These are phyloP conservation scores for Diaperis boleti DNA, from an alignment of 2,888 invertebrate genomes.

Conservation along the genomic window DNA sequence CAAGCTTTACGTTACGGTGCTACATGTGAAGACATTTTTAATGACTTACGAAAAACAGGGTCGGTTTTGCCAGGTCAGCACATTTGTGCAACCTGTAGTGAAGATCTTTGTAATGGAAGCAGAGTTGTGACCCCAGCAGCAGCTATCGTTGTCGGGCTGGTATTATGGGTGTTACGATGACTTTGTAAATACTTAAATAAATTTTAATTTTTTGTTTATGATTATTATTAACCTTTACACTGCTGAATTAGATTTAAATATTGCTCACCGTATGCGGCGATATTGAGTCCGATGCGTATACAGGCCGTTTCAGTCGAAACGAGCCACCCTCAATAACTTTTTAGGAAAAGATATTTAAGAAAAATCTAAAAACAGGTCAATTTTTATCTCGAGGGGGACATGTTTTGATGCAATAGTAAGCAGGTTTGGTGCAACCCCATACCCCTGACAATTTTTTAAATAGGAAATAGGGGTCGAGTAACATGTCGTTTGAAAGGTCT, in stretches of 20 bases:
- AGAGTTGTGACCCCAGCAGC: background rate
- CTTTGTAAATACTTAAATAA: background rate
- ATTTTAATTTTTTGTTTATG: background rate
- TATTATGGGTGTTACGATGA: slow-evolving; percentile 4
- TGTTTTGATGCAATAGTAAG: too few species aligned
- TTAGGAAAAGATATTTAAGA: too few species aligned
- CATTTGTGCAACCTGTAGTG: slow-evolving; percentile 57
- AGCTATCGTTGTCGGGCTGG: background rate
- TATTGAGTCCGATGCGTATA: too few species aligned
- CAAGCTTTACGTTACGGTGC: slow-evolving; percentile 56
- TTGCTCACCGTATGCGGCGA: too few species aligned
- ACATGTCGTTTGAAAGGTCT: background rate
- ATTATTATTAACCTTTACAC: background rate
- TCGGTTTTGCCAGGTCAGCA: slow-evolving; percentile 57
- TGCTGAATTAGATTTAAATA: background rate
- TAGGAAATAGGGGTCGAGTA: too few species aligned
- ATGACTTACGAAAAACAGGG: slow-evolving; percentile 52
- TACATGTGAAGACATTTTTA: slow-evolving; percentile 59
- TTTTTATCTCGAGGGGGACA: too few species aligned
- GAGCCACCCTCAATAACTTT: too few species aligned
- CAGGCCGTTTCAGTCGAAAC: too few species aligned
- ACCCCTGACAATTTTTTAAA: too few species aligned
- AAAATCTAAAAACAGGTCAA: too few species aligned
- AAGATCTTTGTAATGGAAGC: slow-evolving; percentile 55
- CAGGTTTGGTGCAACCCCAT: too few species aligned